Percentiles rank a stretch among this genome's conserved stretches.
Evolutionary conservation across 2,113 vertebrate genomes (phyloP).

Genomic region (Hydropotes inermis): DNA sequence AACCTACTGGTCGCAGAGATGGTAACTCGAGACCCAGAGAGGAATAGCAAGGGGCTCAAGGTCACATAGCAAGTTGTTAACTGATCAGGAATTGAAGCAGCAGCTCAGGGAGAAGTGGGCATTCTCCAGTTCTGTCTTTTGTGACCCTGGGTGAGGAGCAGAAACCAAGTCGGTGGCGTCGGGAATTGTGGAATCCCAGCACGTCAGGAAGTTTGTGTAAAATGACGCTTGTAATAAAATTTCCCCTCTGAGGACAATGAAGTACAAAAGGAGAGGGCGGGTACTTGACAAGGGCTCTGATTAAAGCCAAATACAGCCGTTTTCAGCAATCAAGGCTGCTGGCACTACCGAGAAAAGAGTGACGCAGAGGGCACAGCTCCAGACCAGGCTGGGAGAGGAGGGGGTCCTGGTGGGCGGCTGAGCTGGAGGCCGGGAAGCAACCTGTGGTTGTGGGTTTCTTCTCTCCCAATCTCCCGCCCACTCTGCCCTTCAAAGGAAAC

Average conservation of each 20-base stretch:
- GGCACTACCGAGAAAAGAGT: neutral
- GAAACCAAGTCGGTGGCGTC: neutral
- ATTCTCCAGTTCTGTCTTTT: neutral
- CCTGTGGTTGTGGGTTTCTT: neutral
- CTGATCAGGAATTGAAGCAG: neutral
- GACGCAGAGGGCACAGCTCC: neutral
- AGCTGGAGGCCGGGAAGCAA: neutral
- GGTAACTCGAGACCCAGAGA: neutral
- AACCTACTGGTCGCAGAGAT: neutral
- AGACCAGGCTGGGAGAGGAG: neutral
- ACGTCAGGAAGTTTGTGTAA: conserved; percentile 38
- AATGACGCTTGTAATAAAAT: conserved; percentile 22
- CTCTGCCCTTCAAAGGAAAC: neutral
- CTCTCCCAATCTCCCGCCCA: neutral
- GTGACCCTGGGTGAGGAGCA: neutral
- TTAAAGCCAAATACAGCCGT: conserved; percentile 22
- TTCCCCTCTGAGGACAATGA: conserved; percentile 38
- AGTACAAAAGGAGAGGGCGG: neutral
- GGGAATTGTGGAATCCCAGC: neutral
- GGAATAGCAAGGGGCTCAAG: neutral
- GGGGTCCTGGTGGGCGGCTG: fast-evolving
- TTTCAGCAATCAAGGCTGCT: conserved; percentile 7
- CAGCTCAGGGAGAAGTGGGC: fast-evolving
- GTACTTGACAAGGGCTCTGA: conserved; percentile 17
- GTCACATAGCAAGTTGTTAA: neutral